Evolutionary conservation across 2,113 vertebrate genomes (phyloP).

Genomic region (Amazona vittata): DNA sequence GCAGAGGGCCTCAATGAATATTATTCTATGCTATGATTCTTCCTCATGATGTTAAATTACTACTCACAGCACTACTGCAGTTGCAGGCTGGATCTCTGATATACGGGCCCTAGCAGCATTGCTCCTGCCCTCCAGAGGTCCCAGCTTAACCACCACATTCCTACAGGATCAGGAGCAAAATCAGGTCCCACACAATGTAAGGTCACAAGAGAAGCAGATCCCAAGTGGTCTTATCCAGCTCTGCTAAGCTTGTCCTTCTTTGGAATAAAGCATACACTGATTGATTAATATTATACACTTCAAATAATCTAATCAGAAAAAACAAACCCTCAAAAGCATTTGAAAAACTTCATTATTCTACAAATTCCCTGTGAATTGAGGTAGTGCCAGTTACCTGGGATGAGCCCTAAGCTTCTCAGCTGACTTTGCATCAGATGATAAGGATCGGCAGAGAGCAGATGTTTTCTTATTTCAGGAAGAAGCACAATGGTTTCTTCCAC

Average conservation of each 20-base stretch:
- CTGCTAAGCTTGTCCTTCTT: not conserved
- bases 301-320: not conserved
- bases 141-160: not conserved
- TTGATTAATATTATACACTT: not conserved
- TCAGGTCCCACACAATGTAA: not conserved
- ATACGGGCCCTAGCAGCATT: rapidly evolving
- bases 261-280: not conserved
- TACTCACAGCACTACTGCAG: not conserved
- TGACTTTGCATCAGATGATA: not conserved
- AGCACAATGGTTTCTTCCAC: not conserved
- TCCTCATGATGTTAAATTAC: not conserved
- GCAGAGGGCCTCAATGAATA: not conserved
- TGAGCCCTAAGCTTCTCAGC: not conserved
- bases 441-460: not conserved
- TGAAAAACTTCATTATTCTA: not conserved
- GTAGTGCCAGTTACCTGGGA: not conserved
- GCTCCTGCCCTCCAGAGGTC: not conserved
- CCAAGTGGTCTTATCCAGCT: not conserved
- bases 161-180: not conserved
- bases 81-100: not conserved
- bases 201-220: not conserved
- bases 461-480: not conserved
- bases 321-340: not conserved
- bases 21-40: not conserved
- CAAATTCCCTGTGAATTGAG: not conserved